Evolutionary conservation across 2,888 invertebrate genomes (phyloP), one percentile per base, ranked within the genome.

Genomic region (Harpalus rubripes): DNA sequence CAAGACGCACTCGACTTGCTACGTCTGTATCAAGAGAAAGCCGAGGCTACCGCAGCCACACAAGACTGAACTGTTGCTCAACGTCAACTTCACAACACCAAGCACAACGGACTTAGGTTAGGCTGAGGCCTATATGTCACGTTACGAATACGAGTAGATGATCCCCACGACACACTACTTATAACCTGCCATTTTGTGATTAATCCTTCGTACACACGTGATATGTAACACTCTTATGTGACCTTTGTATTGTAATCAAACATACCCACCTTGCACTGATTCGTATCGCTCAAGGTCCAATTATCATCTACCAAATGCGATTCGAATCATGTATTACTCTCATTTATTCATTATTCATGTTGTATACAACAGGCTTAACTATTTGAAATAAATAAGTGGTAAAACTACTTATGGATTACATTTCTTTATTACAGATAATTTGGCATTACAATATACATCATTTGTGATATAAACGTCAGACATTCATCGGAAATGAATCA

Each of bases 1-100:
- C 96, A 96, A 91, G 96, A 97, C 92, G 96, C 97, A 79, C 94
- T 97, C 94, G 96, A 96, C 91, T 92, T 97, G 90, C 92, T 97
- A 89, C 96, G 96, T 91, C 91, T 97, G 88, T 96, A 95, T 89
- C 94, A 91, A 86, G 91, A 91, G 87, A 91, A 91, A 85, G 90
- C 90, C 26, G 72, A 79, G 59, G 79, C 79, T 52, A 52, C 65
- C 26, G 56, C 81, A 8, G 56, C 65, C 32, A 80, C 79, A 56
- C 78, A 78, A 44, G 84, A 84, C 84, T 84, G 84, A 84, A 84
- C 18, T 63, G 65, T 83, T 84, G 84, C 84, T 84, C 84, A 84
- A 84, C 63, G 84, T 84, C 84, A 84, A 84, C 78, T 78, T 78
- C 59, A 79, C 52, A 84, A 84, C 84, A 84, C 84, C 84, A 84